Evolutionary conservation across 2,113 vertebrate genomes (phyloP).

Genomic region (Toxotes chatareus): DNA sequence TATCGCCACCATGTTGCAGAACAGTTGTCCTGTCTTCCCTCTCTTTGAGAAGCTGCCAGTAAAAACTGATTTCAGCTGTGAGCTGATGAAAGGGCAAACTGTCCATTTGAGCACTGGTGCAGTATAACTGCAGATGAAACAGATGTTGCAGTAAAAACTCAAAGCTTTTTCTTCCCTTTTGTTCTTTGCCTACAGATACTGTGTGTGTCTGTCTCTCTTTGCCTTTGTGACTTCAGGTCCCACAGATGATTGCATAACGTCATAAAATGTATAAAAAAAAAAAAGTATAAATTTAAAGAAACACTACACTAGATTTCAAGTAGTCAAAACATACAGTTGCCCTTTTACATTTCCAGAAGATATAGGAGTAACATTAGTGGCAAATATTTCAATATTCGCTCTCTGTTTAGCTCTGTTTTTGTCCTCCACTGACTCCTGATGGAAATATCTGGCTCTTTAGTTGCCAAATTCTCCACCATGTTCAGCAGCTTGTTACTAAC

Average conservation of each 20-base stretch:
- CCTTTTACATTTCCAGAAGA: no score
- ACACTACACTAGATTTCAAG: background rate
- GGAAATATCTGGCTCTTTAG: background rate
- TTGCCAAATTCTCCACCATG: background rate
- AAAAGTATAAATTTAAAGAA: background rate
- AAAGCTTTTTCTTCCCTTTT: slow-evolving; percentile 11
- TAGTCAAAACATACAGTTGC: background rate
- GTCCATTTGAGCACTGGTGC: slow-evolving; percentile 16
- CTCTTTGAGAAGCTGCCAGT: slow-evolving; percentile 33
- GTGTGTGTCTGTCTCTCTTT: background rate
- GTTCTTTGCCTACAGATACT: slow-evolving; percentile 18
- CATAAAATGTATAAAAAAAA: background rate
- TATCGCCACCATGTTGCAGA: background rate
- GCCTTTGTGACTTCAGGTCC: background rate
- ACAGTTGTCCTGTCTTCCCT: slow-evolving; percentile 4
- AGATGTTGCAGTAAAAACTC: slow-evolving; percentile 22
- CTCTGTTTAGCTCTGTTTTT: background rate
- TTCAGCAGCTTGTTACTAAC: background rate
- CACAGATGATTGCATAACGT: background rate
- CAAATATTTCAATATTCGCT: no score
- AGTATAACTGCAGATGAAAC: slow-evolving; percentile 17
- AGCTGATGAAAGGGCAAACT: slow-evolving; percentile 49
- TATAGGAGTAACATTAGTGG: background rate
- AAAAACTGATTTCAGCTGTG: slow-evolving; percentile 33
- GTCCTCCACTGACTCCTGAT: background rate